Evolutionary conservation across 2,113 vertebrate genomes (phyloP).

Genomic region (Antennarius striatus): DNA sequence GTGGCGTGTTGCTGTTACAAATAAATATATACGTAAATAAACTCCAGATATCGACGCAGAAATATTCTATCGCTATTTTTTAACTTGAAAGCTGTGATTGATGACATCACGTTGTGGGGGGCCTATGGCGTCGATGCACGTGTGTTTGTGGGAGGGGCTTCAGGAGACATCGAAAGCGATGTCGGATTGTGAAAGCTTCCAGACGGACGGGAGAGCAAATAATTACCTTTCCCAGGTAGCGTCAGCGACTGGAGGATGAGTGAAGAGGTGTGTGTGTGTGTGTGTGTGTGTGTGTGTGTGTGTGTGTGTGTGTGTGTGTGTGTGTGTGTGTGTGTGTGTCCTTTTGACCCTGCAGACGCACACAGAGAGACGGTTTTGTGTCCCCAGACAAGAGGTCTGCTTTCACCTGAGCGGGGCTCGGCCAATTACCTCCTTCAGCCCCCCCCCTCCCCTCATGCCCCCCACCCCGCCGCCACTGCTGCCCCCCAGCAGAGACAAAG

Average conservation of each 20-base stretch:
- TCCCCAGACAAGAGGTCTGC: constrained; percentile 77
- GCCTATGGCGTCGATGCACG: too few species aligned
- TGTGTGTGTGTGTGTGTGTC: constrained; percentile 60
- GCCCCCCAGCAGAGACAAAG: constrained; percentile 53
- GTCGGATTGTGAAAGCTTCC: constrained; percentile 54
- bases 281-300: constrained; percentile 33
- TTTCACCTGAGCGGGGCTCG: constrained; percentile 70
- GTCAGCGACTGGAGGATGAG: constrained; percentile 57
- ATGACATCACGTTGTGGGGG: too few species aligned
- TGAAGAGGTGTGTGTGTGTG: constrained; percentile 58
- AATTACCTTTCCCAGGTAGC: constrained; percentile 77
- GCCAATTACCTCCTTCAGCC: constrained; percentile 55
- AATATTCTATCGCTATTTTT: too few species aligned
- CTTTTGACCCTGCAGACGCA: constrained; percentile 75
- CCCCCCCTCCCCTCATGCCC: background rate
- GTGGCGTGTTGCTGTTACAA: too few species aligned
- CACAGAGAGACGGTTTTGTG: constrained; percentile 73
- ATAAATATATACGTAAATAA: too few species aligned
- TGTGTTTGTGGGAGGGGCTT: too few species aligned
- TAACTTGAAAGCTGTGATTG: too few species aligned
- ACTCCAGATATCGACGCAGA: too few species aligned
- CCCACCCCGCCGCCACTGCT: too few species aligned
- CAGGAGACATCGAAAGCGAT: background rate
- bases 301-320: constrained; percentile 42
- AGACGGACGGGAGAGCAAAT: constrained; percentile 73